Base-by-base conservation (phyloP, 1,140 invertebrate genomes). In the Cylas formicarius region DNA sequence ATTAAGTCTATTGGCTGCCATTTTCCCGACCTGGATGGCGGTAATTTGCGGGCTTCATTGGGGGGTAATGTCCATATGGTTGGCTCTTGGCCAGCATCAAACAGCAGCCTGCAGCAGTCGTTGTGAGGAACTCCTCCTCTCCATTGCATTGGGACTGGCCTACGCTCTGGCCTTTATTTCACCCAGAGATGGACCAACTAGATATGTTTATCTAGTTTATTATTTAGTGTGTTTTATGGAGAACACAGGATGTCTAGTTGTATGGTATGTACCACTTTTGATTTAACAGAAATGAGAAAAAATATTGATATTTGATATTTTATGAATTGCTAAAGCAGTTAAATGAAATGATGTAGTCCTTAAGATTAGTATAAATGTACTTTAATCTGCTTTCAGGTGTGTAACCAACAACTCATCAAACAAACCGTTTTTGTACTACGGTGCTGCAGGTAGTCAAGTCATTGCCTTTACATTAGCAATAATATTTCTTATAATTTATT, bases 181-280 rank as follows among this genome's bases (percentile, higher is more conserved):
- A 17, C 63, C 69, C n/a, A 52, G 65, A 39, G 69, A 70, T 49
- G 69, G 69, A 35, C 67, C 63, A 7, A 70, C 69, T 4, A 52
- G 68, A 33, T 71, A 69, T 51, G 57, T 67, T 7, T 71, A 71
- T 50, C 50, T 71, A 14, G 66, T 60, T 6, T 71, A 69, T 51
- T 71, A 71, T 54, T 52, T 69, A 21, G 66, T 71, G 6, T 69
- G 66, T 53, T 70, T 71, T 52, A 63, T 71, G 56, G 69, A 71
- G 52, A 71, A 71, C 51, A 70, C 65, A 9, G 65, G 61, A 22
- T 62, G 68, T n/a, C 54, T 71, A 16, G 63, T 68, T 35, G 67
- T 68, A 13, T 71, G 69, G 68, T 70, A 59, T 57, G 62, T 57
- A 26, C n/a, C n/a, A n/a, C n/a, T n/a, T n/a, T n/a, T n/a, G n/a